These are phyloP conservation scores for Oreochromis aureus DNA, from an alignment of 2,113 vertebrate genomes.

Conservation along the genomic window DNA sequence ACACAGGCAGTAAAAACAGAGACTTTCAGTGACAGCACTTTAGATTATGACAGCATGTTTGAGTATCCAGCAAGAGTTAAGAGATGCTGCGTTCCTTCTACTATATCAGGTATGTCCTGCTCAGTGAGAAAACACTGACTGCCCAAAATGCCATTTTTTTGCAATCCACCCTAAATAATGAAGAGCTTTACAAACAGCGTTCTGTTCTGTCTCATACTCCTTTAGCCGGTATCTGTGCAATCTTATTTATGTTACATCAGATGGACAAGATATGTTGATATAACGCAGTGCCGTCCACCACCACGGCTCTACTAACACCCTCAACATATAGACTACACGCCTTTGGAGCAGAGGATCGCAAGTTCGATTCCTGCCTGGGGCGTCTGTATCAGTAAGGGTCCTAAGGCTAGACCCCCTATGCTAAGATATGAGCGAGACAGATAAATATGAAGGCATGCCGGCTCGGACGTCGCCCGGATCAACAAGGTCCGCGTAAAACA, in stretches of 20 bases:
- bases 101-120: background rate
- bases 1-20: background rate
- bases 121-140: background rate
- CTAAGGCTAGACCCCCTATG: too few species aligned
- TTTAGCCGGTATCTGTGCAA: background rate
- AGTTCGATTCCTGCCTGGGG: too few species aligned
- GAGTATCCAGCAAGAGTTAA: background rate
- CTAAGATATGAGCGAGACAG: too few species aligned
- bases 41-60: background rate
- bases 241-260: background rate
- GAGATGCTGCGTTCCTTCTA: background rate
- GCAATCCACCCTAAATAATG: background rate
- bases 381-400: too few species aligned
- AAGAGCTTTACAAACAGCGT: background rate
- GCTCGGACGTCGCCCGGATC: too few species aligned
- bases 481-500: too few species aligned
- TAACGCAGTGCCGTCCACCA: background rate
- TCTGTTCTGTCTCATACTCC: background rate
- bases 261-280: background rate
- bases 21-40: background rate
- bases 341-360: too few species aligned
- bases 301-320: background rate
- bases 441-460: too few species aligned
- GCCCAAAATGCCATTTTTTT: background rate
- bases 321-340: background rate